These are phyloP conservation scores for Hylia prasina DNA, from an alignment of 2,113 vertebrate genomes.

Conservation along the genomic window DNA sequence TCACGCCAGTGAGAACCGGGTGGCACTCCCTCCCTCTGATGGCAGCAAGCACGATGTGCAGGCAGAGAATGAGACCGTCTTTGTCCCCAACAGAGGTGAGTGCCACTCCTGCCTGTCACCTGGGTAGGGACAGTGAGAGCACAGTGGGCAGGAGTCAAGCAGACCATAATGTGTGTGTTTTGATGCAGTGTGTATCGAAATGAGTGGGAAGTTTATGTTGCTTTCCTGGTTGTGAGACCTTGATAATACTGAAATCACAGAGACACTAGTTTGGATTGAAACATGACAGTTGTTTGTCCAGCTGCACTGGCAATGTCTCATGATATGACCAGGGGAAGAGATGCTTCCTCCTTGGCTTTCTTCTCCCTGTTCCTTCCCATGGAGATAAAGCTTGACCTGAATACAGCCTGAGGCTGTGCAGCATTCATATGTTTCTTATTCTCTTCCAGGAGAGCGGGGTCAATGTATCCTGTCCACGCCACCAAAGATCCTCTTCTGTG, in stretches of 20 bases:
- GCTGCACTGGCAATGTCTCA: not conserved
- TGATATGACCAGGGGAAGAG: not conserved
- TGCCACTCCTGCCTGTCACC: not conserved
- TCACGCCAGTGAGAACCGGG: conserved; percentile 90
- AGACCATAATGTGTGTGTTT: not conserved
- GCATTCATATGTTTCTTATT: not conserved
- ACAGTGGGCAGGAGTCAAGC: not conserved
- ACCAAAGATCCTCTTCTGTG: conserved; percentile 98
- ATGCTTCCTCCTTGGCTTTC: not conserved
- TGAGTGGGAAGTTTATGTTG: fast-evolving
- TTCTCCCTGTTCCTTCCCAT: not conserved
- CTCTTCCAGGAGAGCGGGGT: conserved; percentile 86
- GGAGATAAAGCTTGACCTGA: not conserved
- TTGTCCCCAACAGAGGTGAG: conserved; percentile 94
- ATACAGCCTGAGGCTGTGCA: fast-evolving
- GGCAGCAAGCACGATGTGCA: conserved; percentile 91
- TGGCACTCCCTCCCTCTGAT: conserved; percentile 83
- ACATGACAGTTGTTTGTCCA: not conserved
- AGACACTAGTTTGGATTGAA: not conserved
- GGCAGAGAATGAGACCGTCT: conserved; percentile 94
- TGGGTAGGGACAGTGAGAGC: fast-evolving
- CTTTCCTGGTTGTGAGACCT: not conserved
- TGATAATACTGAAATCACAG: not conserved
- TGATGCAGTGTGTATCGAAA: fast-evolving
- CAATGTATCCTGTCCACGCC: conserved; percentile 97